Base-by-base conservation (phyloP, 1,140 invertebrate species). In the Caerostris extrusa region DNA sequence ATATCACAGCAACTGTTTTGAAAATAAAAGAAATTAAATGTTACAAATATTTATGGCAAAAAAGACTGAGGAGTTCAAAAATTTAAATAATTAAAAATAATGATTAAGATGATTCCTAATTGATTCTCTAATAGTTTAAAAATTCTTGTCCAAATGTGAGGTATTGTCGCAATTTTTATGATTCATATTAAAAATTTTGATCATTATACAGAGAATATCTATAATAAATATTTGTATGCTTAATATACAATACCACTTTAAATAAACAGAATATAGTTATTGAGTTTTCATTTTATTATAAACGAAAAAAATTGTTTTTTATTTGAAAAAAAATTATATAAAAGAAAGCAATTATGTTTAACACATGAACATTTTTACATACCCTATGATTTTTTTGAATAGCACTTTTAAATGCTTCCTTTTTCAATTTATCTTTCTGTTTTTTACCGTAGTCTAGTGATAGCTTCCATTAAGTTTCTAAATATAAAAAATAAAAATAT, bases 301-400 rank as follows among this genome's bases (percentile, higher is more conserved):
- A n/a, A n/a, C 7, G 7, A 69, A n/a, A 0, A 19, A 7, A 19
- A 19, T n/a, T 34, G 34, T 34, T 34, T 34, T 69, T 17, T 7
- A 69, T 19, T 4, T 17, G 17, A n/a, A n/a, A n/a, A 17, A 67
- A 17, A 67, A 17, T 67, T 67, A 19, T 19, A 7, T n/a, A 8
- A 19, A 19, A 19, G 8, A 10, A 8, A 71, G 19, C 10, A 71
- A 34, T 10, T 8, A 71, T 10, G 0, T 34, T 10, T 71, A 0
- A 8, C 34, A 34, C 34, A 34, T 87, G 64, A 55, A 87, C 10
- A 87, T 64, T 34, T 87, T 50, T 6, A 85, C 91, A 57, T 93
- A 93, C n/a, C 83, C 83, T 53, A 93, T 87, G 10, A 93, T n/a
- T n/a, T 81, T 19, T 93, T 50, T 53, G n/a, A 88, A 93, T 55